Evolutionary conservation across 2,113 vertebrate species (phyloP).

Genomic region (Chaenogobius annularis): DNA sequence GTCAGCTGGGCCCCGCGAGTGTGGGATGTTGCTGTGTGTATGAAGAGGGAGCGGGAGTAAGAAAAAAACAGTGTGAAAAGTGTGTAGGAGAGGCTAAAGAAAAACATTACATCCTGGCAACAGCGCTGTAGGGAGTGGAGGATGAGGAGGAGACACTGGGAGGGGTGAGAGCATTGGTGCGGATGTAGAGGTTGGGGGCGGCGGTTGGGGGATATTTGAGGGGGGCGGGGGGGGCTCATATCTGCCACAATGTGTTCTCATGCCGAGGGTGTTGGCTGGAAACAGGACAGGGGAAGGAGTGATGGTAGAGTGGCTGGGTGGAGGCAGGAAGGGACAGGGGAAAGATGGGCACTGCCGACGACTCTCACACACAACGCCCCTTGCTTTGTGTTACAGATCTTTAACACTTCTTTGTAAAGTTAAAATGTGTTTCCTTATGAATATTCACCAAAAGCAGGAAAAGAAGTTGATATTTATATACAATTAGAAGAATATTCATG

Average conservation of each 20-base stretch:
- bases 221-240: slow-evolving; percentile 72
- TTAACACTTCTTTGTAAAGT: slow-evolving; percentile 8
- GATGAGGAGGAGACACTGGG: slow-evolving; percentile 54
- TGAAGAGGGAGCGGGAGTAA: slow-evolving; percentile 61
- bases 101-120: slow-evolving; percentile 75
- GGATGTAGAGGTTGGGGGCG: slow-evolving; percentile 4
- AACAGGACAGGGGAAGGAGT: slow-evolving; percentile 43
- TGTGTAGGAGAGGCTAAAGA: slow-evolving; percentile 85
- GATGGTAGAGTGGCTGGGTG: slow-evolving; percentile 28
- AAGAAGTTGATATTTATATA: background rate
- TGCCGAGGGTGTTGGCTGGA: slow-evolving; percentile 71
- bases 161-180: slow-evolving; percentile 37
- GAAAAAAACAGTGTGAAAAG: slow-evolving; percentile 73
- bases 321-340: slow-evolving; percentile 35
- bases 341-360: slow-evolving; percentile 40
- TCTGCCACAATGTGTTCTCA: slow-evolving; percentile 80
- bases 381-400: slow-evolving; percentile 14
- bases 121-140: slow-evolving; percentile 68
- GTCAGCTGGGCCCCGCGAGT: slow-evolving; percentile 70
- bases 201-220: slow-evolving; percentile 39
- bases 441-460: background rate
- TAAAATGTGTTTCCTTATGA: slow-evolving; percentile 5
- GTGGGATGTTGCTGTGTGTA: slow-evolving; percentile 70
- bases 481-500: background rate
- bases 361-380: slow-evolving; percentile 36